Evolutionary conservation across 1,140 invertebrate species (phyloP).

Genomic region (Mycetomoellerius zeteki): DNA sequence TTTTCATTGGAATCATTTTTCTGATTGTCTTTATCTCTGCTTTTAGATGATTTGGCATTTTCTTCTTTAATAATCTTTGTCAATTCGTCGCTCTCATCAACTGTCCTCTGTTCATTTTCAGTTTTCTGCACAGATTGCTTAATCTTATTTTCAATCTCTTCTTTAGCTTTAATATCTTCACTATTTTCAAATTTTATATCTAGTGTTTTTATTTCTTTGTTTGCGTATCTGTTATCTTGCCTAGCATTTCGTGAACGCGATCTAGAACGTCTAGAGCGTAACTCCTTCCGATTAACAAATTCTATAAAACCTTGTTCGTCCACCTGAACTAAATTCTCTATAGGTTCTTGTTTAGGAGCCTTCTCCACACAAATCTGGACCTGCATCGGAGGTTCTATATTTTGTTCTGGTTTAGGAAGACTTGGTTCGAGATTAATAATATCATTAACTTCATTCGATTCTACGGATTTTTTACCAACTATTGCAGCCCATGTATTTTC

Average conservation of each 20-base stretch:
- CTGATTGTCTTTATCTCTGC: background rate
- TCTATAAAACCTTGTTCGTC: conserved; percentile 87
- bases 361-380: conserved; percentile 86
- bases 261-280: conserved; percentile 83
- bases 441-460: conserved; percentile 44
- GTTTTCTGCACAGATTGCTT: background rate
- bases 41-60: conserved; percentile 30
- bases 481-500: conserved; percentile 78
- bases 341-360: conserved; percentile 73
- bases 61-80: background rate
- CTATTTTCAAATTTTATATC: conserved; percentile 45
- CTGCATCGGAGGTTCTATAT: conserved; percentile 76
- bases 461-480: conserved; percentile 71
- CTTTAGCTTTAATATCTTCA: conserved; percentile 58
- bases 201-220: conserved; percentile 44
- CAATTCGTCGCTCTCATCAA: conserved; percentile 11
- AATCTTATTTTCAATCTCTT: conserved; percentile 38
- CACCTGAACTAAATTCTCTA: conserved; percentile 82
- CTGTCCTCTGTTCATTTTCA: background rate
- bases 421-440: background rate
- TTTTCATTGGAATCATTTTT: conserved; percentile 26
- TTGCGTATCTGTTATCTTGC: conserved; percentile 57
- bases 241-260: conserved; percentile 83
- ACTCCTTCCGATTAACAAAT: conserved; percentile 84
- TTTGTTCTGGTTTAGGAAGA: conserved; percentile 33